phyloP scores from a whole-genome alignment of 2,113 vertebrate genomes.

The Balaenoptera acutorostrata region DNA sequence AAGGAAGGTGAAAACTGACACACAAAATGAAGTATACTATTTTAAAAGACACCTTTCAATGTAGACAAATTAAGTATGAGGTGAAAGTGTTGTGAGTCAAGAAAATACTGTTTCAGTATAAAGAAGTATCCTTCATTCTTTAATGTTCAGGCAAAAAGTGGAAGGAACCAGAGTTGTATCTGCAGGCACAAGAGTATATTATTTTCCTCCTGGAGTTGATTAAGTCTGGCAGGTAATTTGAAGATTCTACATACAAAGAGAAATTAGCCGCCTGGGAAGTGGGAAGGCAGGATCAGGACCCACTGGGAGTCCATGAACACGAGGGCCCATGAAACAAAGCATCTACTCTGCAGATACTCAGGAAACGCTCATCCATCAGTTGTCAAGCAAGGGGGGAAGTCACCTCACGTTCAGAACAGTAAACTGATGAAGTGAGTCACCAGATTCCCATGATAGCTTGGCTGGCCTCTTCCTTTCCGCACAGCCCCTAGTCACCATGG shows the following conservation, averaged over 20 bases:
- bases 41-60: not conserved
- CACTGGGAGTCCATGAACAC: constrained; percentile 18
- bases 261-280: not conserved
- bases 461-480: constrained; percentile 46
- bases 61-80: not conserved
- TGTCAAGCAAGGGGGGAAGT: constrained; percentile 64
- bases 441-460: constrained; percentile 51
- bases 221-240: not conserved
- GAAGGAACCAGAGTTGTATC: not conserved
- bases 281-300: not conserved
- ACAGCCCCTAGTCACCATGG: not conserved
- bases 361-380: constrained; percentile 63
- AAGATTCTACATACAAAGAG: constrained; percentile 29
- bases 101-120: not conserved
- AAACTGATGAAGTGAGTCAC: constrained; percentile 67
- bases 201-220: not conserved
- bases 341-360: not conserved
- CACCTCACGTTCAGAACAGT: constrained; percentile 60
- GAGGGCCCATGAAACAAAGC: constrained; percentile 31
- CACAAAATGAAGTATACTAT: not conserved
- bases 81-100: not conserved
- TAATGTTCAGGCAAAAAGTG: not conserved
- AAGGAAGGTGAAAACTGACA: not conserved
- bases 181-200: not conserved
- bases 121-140: not conserved